Conservation (phyloP, 2,113 vertebrate species). For the Trachemys scripta region DNA sequence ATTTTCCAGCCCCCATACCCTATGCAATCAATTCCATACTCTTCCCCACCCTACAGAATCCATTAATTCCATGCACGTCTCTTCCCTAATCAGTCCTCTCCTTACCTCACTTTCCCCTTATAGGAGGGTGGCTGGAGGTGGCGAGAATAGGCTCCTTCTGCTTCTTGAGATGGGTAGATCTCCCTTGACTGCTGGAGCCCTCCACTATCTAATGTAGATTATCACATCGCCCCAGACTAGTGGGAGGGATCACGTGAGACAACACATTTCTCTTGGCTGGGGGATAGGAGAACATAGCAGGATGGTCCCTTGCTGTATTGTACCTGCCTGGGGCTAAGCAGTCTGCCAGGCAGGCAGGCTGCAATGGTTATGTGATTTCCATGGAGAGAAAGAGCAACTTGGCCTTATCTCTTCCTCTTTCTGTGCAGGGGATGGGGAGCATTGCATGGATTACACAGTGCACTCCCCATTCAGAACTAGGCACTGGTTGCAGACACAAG, state of each 20-base stretch:
- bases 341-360: neutral
- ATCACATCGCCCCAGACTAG: neutral
- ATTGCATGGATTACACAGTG: neutral
- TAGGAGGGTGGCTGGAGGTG: neutral
- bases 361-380: neutral
- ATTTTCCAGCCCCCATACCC: neutral
- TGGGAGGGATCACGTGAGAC: neutral
- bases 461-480: neutral
- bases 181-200: neutral
- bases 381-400: neutral
- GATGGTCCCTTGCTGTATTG: fast-evolving
- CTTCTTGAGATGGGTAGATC: neutral
- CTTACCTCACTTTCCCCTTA: neutral
- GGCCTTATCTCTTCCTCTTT: neutral
- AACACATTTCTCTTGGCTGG: neutral
- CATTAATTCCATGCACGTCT: neutral
- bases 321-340: neutral
- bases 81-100: neutral
- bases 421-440: neutral
- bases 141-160: neutral
- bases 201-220: neutral
- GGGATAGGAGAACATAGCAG: neutral
- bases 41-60: neutral
- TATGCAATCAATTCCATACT: neutral
- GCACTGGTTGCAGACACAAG: neutral